phyloP scores from a whole-genome alignment of 64 coral and sea anemone species.

The Acropora yongei region DNA sequence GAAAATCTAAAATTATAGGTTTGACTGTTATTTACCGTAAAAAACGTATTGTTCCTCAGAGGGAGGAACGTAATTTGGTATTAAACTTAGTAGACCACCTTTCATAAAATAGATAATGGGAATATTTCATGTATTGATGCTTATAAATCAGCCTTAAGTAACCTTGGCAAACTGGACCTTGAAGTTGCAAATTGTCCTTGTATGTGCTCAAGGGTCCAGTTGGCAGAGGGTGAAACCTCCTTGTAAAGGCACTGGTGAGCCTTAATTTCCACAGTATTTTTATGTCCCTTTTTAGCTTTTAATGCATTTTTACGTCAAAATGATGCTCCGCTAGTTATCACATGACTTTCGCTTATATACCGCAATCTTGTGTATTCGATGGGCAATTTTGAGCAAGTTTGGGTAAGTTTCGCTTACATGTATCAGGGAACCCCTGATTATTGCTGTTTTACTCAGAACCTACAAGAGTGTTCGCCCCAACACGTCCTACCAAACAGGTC shows the following conservation, averaged over 20 bases:
- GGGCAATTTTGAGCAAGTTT: not conserved
- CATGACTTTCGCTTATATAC: too few relatives aligned
- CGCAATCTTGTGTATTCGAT: too few relatives aligned
- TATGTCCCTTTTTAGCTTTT: too few relatives aligned
- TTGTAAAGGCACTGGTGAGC: too few relatives aligned
- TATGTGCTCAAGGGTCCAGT: not conserved
- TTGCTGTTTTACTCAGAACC: not conserved
- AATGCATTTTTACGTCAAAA: too few relatives aligned
- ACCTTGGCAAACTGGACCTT: not conserved
- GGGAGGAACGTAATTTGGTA: not conserved
- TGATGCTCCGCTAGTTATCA: too few relatives aligned
- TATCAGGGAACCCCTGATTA: slow-evolving; percentile 7
- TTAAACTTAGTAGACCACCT: not conserved
- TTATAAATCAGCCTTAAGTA: not conserved
- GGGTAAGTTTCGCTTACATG: not conserved
- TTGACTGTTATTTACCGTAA: too few relatives aligned
- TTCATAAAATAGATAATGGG: not conserved
- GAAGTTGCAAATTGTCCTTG: not conserved
- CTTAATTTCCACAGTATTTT: too few relatives aligned
- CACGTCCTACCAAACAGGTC: too few relatives aligned
- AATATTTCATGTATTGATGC: not conserved
- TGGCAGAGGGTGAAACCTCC: not conserved
- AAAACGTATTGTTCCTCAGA: not conserved
- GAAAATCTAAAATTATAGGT: too few relatives aligned
- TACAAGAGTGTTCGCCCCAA: too few relatives aligned